A percentile compares a stretch with the other conserved stretches of the same genome.
phyloP scores from a whole-genome alignment of 2,113 vertebrate genomes.

The Pseudonaja textilis region DNA sequence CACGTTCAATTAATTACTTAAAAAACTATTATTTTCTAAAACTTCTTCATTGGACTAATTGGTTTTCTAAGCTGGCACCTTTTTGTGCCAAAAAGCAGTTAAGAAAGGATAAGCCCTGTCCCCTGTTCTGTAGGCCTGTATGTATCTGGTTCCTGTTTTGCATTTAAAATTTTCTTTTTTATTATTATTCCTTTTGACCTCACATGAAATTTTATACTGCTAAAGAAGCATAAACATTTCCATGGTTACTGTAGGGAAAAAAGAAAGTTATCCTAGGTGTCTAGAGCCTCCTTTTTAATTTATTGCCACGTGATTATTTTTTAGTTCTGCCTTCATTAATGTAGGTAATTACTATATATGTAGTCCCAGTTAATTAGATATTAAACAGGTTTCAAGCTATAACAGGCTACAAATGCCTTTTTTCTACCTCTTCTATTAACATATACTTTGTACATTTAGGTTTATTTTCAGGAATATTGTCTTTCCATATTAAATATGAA shows the following conservation, averaged over 20 bases:
- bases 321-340: background rate
- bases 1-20: rapidly evolving
- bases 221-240: background rate
- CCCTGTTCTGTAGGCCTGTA: background rate
- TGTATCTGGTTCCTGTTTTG: background rate
- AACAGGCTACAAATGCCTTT: background rate
- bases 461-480: background rate
- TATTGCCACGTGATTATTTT: background rate
- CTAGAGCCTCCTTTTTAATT: background rate
- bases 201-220: background rate
- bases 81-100: background rate
- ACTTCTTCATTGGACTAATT: background rate
- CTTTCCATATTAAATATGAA: background rate
- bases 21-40: background rate
- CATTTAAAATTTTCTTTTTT: background rate
- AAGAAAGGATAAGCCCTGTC: background rate
- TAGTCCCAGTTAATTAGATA: background rate
- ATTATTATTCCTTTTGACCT: background rate
- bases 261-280: background rate
- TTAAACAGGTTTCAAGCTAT: background rate
- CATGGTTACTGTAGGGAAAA: background rate
- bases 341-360: background rate
- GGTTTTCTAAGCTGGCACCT: background rate
- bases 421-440: background rate
- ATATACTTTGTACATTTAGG: background rate